These are phyloP conservation scores for Meleagris gallopavo DNA, from an alignment of 2,113 vertebrate genomes.

Conservation along the genomic window DNA sequence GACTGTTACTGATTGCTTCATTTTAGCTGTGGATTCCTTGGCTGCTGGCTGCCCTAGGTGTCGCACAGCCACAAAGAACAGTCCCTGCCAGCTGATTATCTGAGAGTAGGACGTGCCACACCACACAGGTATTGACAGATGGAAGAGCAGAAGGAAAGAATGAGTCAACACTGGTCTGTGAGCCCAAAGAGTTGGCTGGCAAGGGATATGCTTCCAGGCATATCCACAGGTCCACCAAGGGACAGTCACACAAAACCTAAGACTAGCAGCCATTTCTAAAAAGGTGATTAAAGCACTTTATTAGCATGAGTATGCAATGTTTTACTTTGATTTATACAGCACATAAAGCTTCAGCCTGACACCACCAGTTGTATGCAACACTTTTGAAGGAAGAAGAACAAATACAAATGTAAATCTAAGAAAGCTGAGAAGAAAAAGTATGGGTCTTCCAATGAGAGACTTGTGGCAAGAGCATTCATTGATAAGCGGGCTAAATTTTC, in stretches of 20 bases:
- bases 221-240: background rate
- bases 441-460: background rate
- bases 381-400: background rate
- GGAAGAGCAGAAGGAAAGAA: constrained; percentile 49
- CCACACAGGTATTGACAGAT: background rate
- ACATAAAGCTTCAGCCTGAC: background rate
- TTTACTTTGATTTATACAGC: background rate
- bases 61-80: background rate
- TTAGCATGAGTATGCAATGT: background rate
- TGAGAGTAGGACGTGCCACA: background rate
- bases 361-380: accelerated
- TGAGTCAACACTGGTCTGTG: constrained; percentile 2
- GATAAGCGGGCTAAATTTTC: background rate
- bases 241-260: background rate
- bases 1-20: background rate
- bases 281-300: background rate
- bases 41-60: background rate
- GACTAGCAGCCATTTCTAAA: background rate
- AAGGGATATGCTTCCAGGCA: background rate
- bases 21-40: background rate
- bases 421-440: background rate
- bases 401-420: background rate
- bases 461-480: background rate
- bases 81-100: background rate
- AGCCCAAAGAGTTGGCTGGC: constrained; percentile 32